Percentiles rank a stretch among this genome's conserved stretches.
These are phyloP conservation scores for Zoroaster sp. DNA, from an alignment of 53 echinoderm and acorn worm species.

Conservation along the genomic window DNA sequence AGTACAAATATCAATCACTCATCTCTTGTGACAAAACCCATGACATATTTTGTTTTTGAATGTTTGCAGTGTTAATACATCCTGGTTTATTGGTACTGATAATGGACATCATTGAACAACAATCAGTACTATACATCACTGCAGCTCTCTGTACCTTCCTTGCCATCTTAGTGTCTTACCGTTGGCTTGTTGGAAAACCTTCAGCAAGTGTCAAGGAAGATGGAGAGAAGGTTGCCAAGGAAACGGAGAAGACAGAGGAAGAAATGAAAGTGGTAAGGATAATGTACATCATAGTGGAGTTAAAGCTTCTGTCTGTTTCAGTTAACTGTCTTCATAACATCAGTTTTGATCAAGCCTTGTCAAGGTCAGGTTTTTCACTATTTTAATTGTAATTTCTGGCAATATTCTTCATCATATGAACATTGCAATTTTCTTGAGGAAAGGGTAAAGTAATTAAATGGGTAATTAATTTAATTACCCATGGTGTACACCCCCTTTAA, in stretches of 20 bases:
- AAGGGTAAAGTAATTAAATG: too few species aligned
- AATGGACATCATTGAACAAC: conserved; percentile 6
- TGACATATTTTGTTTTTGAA: neutral
- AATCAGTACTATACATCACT: conserved; percentile 62
- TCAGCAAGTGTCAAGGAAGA: neutral
- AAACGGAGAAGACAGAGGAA: neutral
- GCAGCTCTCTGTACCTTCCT: conserved; percentile 67
- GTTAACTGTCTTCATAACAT: too few species aligned
- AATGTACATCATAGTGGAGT: too few species aligned
- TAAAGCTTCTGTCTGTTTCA: too few species aligned
- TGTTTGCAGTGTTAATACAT: neutral
- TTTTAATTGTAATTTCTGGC: too few species aligned
- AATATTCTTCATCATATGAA: too few species aligned
- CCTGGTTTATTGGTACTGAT: neutral
- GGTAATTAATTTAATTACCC: too few species aligned
- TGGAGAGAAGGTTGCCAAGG: conserved; percentile 14
- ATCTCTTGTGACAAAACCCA: too few species aligned
- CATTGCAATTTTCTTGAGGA: too few species aligned
- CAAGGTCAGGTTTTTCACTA: too few species aligned
- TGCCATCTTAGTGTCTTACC: conserved; percentile 65
- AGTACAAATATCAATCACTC: too few species aligned
- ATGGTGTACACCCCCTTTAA: neutral
- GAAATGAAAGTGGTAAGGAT: neutral
- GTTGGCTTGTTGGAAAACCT: conserved; percentile 45
- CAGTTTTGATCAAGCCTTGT: too few species aligned